phyloP scores from a whole-genome alignment of 2,888 invertebrate genomes.

The Coenonympha glycerion region DNA sequence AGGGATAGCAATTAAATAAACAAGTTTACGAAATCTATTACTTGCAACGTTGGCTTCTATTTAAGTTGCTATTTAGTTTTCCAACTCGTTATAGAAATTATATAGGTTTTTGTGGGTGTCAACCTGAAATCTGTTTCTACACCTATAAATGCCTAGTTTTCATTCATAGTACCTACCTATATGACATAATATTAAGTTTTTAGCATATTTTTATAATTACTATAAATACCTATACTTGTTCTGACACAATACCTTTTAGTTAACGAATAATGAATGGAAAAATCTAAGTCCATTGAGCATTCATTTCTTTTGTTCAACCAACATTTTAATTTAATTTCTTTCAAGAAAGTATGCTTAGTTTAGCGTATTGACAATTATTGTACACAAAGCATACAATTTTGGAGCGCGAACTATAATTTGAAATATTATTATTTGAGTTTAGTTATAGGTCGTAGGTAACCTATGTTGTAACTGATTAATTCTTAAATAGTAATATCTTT shows the following conservation, averaged over 20 bases:
- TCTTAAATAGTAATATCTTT: too few species aligned
- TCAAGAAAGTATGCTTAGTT: too few species aligned
- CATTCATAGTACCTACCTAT: too few species aligned
- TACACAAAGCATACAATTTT: too few species aligned
- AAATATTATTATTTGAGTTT: too few species aligned
- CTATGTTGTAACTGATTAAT: too few species aligned
- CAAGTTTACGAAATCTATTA: conserved; percentile 64
- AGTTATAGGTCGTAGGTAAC: too few species aligned
- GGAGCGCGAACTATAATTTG: too few species aligned
- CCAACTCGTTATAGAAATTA: conserved; percentile 35
- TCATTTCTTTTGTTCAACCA: neutral
- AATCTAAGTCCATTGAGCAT: neutral
- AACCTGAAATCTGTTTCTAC: neutral
- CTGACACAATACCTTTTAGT: neutral
- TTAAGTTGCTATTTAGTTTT: conserved; percentile 60
- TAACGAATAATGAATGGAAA: neutral
- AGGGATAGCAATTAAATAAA: conserved; percentile 57
- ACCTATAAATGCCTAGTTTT: neutral
- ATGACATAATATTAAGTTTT: too few species aligned
- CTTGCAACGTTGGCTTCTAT: conserved; percentile 57
- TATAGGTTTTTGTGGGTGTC: conserved; percentile 3
- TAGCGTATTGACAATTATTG: too few species aligned
- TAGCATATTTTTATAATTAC: too few species aligned
- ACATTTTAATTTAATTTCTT: too few species aligned
- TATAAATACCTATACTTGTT: neutral